Conservation (phyloP, 2,888 invertebrate genomes). For the Catotricha subobsoleta region DNA sequence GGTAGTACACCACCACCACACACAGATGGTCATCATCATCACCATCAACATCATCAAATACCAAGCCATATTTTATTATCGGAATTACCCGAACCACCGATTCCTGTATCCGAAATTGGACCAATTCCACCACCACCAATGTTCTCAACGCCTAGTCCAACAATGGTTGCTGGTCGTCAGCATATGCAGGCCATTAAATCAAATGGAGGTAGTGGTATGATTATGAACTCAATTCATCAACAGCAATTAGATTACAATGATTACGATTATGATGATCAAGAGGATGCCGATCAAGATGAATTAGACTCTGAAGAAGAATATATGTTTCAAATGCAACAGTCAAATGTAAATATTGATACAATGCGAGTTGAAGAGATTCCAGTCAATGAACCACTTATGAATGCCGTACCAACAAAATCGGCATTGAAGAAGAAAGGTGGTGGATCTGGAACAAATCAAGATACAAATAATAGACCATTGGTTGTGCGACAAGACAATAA, state of each 20-base stretch:
- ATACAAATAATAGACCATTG: slow-evolving; percentile 39
- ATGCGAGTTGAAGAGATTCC: slow-evolving; percentile 79
- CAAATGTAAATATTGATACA: slow-evolving; percentile 56
- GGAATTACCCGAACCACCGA: slow-evolving; percentile 80
- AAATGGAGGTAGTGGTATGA: slow-evolving; percentile 13
- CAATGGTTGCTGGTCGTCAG: slow-evolving; percentile 37
- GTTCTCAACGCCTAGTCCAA: slow-evolving; percentile 80
- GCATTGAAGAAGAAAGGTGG: slow-evolving; percentile 74
- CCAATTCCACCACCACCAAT: slow-evolving; percentile 88
- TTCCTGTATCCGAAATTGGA: slow-evolving; percentile 81
- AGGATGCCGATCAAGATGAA: slow-evolving; percentile 41
- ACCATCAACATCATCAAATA: slow-evolving; percentile 20
- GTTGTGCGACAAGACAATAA: slow-evolving; percentile 56
- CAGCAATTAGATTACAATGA: slow-evolving; percentile 27
- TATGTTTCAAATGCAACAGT: slow-evolving; percentile 37
- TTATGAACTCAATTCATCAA: slow-evolving; percentile 8
- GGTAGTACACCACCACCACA: slow-evolving; percentile 16
- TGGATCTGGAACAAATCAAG: slow-evolving; percentile 46
- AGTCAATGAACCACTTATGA: slow-evolving; percentile 79
- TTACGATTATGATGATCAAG: slow-evolving; percentile 42
- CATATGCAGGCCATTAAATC: slow-evolving; percentile 27
- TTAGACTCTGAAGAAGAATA: slow-evolving; percentile 47
- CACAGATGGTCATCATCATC: slow-evolving; percentile 14
- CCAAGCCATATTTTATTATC: slow-evolving; percentile 52
- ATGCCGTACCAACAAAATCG: slow-evolving; percentile 81